Conservation (phyloP, 2,797 vertebrate species). For the Sebastes goodei region DNA sequence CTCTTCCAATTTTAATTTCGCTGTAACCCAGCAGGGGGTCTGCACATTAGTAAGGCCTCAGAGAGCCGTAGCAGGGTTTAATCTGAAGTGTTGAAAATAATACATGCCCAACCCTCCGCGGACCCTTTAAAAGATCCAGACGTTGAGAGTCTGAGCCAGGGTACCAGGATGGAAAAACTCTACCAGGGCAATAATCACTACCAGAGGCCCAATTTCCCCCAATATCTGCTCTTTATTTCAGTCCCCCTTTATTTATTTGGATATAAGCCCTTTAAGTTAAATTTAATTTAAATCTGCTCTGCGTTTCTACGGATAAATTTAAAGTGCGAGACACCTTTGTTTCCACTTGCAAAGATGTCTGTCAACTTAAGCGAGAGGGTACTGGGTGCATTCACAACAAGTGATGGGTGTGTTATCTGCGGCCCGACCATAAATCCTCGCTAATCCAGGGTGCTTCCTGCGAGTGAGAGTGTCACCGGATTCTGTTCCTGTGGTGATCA, state of each 20-base stretch:
- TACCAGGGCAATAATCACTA: slow-evolving; percentile 58
- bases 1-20: slow-evolving; percentile 48
- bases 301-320: slow-evolving; percentile 26
- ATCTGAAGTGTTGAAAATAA: slow-evolving; percentile 77
- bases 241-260: slow-evolving; percentile 42
- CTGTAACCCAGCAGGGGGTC: slow-evolving; percentile 66
- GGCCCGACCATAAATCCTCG: slow-evolving; percentile 62
- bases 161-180: slow-evolving; percentile 65
- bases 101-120: slow-evolving; percentile 55
- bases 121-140: slow-evolving; percentile 68
- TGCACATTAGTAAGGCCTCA: slow-evolving; percentile 47
- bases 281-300: slow-evolving; percentile 34
- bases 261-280: slow-evolving; percentile 28
- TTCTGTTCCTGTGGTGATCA: slow-evolving; percentile 57
- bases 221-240: slow-evolving; percentile 57
- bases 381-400: slow-evolving; percentile 34
- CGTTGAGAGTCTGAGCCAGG: slow-evolving; percentile 55
- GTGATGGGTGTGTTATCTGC: slow-evolving; percentile 41
- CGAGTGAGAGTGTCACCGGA: slow-evolving; percentile 56
- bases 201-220: slow-evolving; percentile 55
- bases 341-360: slow-evolving; percentile 39
- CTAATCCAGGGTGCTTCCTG: slow-evolving; percentile 75
- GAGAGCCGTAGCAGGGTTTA: slow-evolving; percentile 63
- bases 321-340: slow-evolving; percentile 22
- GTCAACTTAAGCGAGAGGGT: slow-evolving; percentile 32